Base-by-base conservation (phyloP, 1,140 invertebrate species). In the Nixonia krombeini region DNA sequence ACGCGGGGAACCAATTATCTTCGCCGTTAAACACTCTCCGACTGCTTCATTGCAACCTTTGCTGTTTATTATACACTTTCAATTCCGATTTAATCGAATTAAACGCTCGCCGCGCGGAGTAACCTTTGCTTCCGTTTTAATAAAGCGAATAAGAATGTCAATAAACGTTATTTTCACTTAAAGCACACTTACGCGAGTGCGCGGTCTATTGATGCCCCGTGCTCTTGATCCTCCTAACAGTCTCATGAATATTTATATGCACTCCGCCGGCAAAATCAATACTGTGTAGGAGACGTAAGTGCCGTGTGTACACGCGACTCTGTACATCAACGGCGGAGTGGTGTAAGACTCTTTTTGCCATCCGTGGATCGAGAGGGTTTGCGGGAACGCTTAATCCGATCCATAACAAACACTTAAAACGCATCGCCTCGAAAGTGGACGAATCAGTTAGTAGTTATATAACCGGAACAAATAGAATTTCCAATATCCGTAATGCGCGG, bases 221-320 rank as follows among this genome's bases (percentile, higher is more conserved):
- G 56, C 55, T 4, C 21, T 75, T 70, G 72, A 78, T 74, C 75
- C 73, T 74, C 56, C 71, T 65, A 74, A 76, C 72, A 67, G 72
- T 73, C 63, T 66, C 74, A 81, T 81, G 79, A 81, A 82, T 82
- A 82, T 81, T 80, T 80, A 81, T 75, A 57, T 51, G 57, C 55
- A 59, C 62, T 72, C 55, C 40, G 66, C 63, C 50, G 45, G 50
- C 57, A 61, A 76, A 78, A 79, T 82, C 80, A 81, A 80, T 82
- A 78, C 68, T 67, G 52, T 64, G 42, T 66, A 41, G 15, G 13
- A 58, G 37, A 41, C 38, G 49, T 49, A 61, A 59, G 55, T 51
- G 58, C 41, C 28, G 23, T 42, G 33, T 49, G 33, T 46, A 53
- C 33, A 61, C 16, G 28, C 23, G 29, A 42, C 28, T 62, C 49